Evolutionary conservation across 2,797 vertebrate genomes (phyloP).

Genomic region (Sylvia borin): DNA sequence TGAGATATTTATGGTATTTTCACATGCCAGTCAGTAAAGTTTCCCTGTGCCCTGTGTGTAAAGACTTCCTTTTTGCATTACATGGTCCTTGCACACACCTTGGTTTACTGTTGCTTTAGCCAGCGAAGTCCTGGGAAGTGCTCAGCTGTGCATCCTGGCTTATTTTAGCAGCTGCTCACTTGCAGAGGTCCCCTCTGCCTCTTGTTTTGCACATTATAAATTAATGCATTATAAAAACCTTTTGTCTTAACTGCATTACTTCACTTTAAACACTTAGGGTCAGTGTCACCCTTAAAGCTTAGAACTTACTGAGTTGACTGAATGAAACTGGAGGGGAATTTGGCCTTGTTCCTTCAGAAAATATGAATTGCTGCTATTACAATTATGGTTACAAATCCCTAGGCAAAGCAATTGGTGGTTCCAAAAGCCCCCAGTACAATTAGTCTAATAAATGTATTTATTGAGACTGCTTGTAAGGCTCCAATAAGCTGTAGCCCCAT

Average conservation of each 20-base stretch:
- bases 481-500: background rate
- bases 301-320: background rate
- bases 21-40: background rate
- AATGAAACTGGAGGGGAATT: background rate
- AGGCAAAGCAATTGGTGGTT: slow-evolving; percentile 25
- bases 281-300: background rate
- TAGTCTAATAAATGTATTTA: slow-evolving; percentile 19
- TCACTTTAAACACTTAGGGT: slow-evolving; percentile 29
- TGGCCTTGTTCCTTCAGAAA: slow-evolving; percentile 4
- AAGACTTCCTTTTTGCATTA: background rate
- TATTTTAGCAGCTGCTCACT: background rate
- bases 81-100: background rate
- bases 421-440: background rate
- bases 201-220: background rate
- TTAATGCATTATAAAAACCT: background rate
- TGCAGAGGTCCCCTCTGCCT: slow-evolving; percentile 4
- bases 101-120: background rate
- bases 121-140: background rate
- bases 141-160: background rate
- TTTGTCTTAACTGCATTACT: slow-evolving; percentile 35
- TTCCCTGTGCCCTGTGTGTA: background rate
- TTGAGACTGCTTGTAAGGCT: slow-evolving; percentile 16
- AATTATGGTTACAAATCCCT: slow-evolving; percentile 4
- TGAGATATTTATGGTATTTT: background rate
- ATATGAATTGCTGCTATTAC: slow-evolving; percentile 2